Evolutionary conservation across 2,113 vertebrate species (phyloP).

Genomic region (Phylloscopus trochiloides): DNA sequence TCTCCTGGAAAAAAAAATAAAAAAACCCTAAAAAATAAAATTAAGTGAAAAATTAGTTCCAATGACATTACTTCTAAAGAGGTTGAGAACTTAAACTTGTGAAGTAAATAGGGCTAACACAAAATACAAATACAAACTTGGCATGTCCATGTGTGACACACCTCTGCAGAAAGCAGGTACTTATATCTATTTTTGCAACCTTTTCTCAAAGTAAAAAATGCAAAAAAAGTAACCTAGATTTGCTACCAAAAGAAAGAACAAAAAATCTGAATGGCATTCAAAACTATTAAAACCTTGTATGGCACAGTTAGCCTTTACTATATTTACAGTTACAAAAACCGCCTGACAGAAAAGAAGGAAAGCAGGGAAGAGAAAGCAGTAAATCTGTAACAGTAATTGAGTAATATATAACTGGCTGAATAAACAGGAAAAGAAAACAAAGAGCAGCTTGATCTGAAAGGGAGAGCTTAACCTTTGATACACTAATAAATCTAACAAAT

Average conservation of each 20-base stretch:
- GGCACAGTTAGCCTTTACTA: neutral
- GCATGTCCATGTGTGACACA: neutral
- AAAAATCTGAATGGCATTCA: neutral
- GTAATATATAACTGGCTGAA: slow-evolving; percentile 63
- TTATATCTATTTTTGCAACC: neutral
- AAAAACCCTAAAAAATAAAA: neutral
- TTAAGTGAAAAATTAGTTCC: neutral
- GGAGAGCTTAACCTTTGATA: slow-evolving; percentile 64
- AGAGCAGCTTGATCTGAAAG: slow-evolving; percentile 49
- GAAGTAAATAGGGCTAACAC: neutral
- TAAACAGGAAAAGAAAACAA: slow-evolving; percentile 65
- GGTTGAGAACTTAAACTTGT: neutral
- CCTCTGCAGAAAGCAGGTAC: neutral
- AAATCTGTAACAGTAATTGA: slow-evolving; percentile 63
- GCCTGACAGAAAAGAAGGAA: neutral
- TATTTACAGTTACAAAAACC: neutral
- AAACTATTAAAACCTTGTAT: neutral
- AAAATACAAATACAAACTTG: neutral
- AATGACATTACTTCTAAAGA: neutral
- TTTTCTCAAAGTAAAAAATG: neutral
- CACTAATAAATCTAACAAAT: slow-evolving; percentile 51
- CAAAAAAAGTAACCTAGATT: neutral
- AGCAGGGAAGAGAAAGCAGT: slow-evolving; percentile 12
- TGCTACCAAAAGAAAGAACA: neutral
- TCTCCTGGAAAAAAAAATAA: neutral